These are phyloP conservation scores for Caenorhabditis tropicalis DNA, from an alignment of 1,140 invertebrate genomes.

Conservation along the genomic window DNA sequence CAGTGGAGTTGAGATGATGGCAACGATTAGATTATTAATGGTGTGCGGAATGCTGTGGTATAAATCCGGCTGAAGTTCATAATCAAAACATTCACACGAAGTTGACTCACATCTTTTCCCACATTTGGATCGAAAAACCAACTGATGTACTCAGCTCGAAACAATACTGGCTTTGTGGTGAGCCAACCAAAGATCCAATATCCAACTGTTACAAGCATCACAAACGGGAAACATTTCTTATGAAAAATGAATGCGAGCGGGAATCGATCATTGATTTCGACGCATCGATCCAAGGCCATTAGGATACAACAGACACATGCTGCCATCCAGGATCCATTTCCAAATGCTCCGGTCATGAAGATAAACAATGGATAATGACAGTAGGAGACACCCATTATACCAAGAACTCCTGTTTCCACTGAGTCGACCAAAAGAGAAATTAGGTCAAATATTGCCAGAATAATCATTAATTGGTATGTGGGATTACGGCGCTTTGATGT, in stretches of 20 bases:
- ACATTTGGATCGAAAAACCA: conserved; percentile 25
- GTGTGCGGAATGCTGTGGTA: conserved; percentile 22
- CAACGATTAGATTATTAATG: not conserved
- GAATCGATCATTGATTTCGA: not conserved
- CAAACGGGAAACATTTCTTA: not conserved
- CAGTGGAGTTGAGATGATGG: not conserved
- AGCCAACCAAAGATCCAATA: not conserved
- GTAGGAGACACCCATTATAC: conserved; percentile 35
- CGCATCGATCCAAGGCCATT: conserved; percentile 14
- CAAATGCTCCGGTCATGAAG: not conserved
- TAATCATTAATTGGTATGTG: conserved; percentile 37
- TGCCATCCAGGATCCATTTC: not conserved
- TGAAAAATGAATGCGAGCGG: not conserved
- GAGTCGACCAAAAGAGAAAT: conserved; percentile 7
- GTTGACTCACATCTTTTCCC: not conserved
- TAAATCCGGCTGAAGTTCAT: not conserved
- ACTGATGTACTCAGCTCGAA: not conserved
- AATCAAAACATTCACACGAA: not conserved
- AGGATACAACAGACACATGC: conserved; percentile 24
- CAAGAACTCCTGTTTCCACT: conserved; percentile 22
- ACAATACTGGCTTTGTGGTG: conserved; percentile 12
- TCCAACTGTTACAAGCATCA: not conserved
- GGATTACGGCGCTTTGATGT: not conserved
- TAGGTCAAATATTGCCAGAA: conserved; percentile 47
- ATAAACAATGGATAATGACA: conserved; percentile 25